Percentiles rank a stretch among this genome's conserved stretches.
Conservation (phyloP, 2,113 vertebrate species). For the Xenopus borealis region DNA sequence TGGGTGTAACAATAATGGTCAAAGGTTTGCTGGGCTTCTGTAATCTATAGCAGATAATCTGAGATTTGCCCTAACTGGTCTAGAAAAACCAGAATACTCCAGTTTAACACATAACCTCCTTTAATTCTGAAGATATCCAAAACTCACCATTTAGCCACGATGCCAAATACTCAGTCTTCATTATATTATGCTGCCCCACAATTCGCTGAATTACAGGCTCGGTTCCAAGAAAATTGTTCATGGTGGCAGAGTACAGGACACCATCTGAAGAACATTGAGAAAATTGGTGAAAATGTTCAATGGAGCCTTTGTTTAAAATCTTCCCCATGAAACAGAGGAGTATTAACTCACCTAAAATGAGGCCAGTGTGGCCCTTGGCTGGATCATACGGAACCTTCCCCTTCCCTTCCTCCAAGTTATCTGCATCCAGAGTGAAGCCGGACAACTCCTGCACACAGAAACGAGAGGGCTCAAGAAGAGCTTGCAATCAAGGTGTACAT, state of each 20-base stretch:
- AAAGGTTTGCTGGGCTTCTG: not conserved
- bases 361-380: slow-evolving; percentile 86
- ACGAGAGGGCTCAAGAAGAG: not conserved
- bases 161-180: slow-evolving; percentile 89
- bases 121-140: not conserved
- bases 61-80: too few species aligned
- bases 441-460: slow-evolving; percentile 55
- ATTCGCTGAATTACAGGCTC: slow-evolving; percentile 91
- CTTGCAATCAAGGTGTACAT: too few species aligned
- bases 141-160: slow-evolving; percentile 88
- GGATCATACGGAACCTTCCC: slow-evolving; percentile 95
- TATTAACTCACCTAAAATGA: slow-evolving; percentile 85
- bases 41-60: too few species aligned
- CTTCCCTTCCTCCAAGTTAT: slow-evolving; percentile 82
- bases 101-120: too few species aligned
- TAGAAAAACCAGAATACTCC: not conserved
- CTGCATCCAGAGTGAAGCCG: slow-evolving; percentile 62
- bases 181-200: slow-evolving; percentile 79
- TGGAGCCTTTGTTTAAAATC: too few species aligned
- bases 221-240: slow-evolving; percentile 93
- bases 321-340: too few species aligned
- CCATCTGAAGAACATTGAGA: slow-evolving; percentile 66
- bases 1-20: accelerated
- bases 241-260: slow-evolving; percentile 89
- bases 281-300: not conserved